Evolutionary conservation across 2,888 invertebrate species (phyloP), one percentile per base, ranked within the genome.

Genomic region (Ferdinandea cuprea): DNA sequence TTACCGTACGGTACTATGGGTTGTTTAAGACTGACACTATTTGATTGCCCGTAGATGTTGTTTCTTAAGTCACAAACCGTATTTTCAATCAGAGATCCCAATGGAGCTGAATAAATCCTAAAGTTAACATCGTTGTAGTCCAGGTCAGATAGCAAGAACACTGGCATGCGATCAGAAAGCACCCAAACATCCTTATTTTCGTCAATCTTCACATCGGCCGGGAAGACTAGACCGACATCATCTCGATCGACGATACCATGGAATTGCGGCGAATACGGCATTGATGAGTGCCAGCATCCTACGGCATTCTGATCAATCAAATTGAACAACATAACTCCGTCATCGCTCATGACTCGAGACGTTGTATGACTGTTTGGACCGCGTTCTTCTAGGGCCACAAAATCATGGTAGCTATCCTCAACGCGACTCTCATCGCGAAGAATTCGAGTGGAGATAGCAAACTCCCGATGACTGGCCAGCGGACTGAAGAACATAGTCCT

Each of bases 91-190:
- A 96, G 91, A 0, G 91, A 91, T 25, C 93, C 92, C n/a, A 96
- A 90, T 0, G 95, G 93, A 0, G 95, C 94, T 2, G 94, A 94
- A 86, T 93, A 94, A 85, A 96, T 93, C 87, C 96, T 93, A 91
- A 96, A 96, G 88, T 96, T 96, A 8, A 95, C 92, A 85, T 96
- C 96, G 48, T 93, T 93, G 87, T 94, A 96, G 88, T 96, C 94
- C 35, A 96, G 90, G 44, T 92, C 93, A 4, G 93, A 91, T 86
- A 94, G 92, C 32, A 96, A 91, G 87, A 96, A 96, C 9, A 94
- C 94, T 0, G 96, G 94, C 96, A 96, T 96, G 42, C 94, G 92
- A 89, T 96, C 96, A 0, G 96, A 96, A 2, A 96, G 93, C 0
- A 96, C 95, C 96, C 96, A 96, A 2, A 95, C 92, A 85, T 95